A percentile compares a stretch with the other conserved stretches of the same genome.
Evolutionary conservation across 2,113 vertebrate genomes (phyloP).

Genomic region (Syngnathoides biaculeatus): DNA sequence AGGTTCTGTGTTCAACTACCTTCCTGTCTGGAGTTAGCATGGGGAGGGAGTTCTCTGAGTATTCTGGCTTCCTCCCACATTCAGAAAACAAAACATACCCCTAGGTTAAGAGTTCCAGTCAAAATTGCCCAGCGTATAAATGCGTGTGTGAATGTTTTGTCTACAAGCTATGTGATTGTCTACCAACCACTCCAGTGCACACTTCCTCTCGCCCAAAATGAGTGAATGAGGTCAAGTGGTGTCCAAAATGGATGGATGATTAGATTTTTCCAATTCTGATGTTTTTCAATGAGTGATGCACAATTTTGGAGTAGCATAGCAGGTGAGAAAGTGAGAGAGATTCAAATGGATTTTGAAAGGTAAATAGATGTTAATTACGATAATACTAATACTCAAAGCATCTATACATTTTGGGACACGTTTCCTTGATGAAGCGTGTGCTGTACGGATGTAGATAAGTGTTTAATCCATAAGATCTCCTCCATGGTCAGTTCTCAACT

Average conservation of each 20-base stretch:
- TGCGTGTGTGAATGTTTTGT: not conserved
- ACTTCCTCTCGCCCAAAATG: not conserved
- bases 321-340: too few relatives aligned
- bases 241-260: not conserved
- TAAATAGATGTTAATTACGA: not conserved
- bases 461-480: constrained; percentile 69
- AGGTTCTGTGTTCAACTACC: too few relatives aligned
- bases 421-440: constrained; percentile 13
- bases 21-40: too few relatives aligned
- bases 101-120: too few relatives aligned
- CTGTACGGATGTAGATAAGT: constrained; percentile 55
- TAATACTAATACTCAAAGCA: not conserved
- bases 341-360: not conserved
- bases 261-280: not conserved
- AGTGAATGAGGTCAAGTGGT: not conserved
- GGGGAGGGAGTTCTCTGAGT: too few relatives aligned
- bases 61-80: too few relatives aligned
- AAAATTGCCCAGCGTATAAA: too few relatives aligned
- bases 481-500: constrained; percentile 47
- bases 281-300: not conserved
- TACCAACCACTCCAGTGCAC: not conserved
- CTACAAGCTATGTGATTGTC: not conserved
- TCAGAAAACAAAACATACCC: too few relatives aligned
- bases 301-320: not conserved
- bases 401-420: not conserved